Conservation (phyloP, 2,113 vertebrate species). For the Menidia beryllina region DNA sequence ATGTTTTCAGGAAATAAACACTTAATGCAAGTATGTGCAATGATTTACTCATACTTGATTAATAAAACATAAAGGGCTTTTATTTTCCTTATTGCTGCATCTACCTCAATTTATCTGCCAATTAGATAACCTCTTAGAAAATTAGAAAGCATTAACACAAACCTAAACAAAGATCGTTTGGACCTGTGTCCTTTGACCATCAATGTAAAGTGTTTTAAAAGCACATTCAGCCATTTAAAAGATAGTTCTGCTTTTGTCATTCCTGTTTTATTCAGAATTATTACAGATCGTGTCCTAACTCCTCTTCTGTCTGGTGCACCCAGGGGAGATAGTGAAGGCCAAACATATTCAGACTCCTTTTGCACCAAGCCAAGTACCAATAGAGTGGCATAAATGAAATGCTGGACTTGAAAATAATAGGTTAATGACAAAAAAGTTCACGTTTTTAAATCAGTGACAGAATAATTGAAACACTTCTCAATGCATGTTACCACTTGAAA, state of each 20-base stretch:
- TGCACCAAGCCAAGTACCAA: not conserved
- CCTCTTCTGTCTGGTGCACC: not conserved
- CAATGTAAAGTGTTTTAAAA: not conserved
- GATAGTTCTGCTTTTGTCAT: not conserved
- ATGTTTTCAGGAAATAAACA: too few relatives aligned
- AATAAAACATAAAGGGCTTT: not conserved
- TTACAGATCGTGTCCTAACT: not conserved
- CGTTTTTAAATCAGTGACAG: too few relatives aligned
- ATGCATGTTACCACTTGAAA: too few relatives aligned
- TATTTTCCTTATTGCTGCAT: not conserved
- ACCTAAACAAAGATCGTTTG: not conserved
- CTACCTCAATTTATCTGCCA: conserved; percentile 1
- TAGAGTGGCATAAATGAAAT: not conserved
- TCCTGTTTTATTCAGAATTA: not conserved
- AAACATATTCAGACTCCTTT: not conserved
- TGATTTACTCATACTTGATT: too few relatives aligned
- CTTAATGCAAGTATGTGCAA: too few relatives aligned
- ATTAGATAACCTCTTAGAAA: not conserved
- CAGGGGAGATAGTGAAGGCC: not conserved
- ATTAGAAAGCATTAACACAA: not conserved
- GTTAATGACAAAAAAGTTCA: not conserved
- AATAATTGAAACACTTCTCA: too few relatives aligned
- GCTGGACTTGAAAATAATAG: not conserved
- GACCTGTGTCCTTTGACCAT: not conserved
- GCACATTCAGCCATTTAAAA: too few relatives aligned